Evolutionary conservation across 2,888 invertebrate species (phyloP).

Genomic region (Ormyrus rosae): DNA sequence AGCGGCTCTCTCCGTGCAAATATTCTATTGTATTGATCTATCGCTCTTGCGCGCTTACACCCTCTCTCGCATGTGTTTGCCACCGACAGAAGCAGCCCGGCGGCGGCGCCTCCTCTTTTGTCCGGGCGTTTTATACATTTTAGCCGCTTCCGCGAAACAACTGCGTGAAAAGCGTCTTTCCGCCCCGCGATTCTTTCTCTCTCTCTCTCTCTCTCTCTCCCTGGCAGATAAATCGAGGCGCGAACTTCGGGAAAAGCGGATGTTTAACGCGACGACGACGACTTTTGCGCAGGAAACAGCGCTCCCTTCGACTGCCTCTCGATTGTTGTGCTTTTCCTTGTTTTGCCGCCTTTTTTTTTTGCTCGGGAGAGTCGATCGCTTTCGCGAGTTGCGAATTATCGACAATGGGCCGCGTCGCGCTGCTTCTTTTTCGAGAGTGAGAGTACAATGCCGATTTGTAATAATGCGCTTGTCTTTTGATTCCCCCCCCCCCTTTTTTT

Average conservation of each 20-base stretch:
- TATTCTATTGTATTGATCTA: slow-evolving; percentile 49
- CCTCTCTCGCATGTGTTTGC: neutral
- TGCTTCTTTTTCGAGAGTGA: neutral
- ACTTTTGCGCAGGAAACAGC: too few relatives aligned
- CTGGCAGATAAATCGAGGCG: slow-evolving; percentile 28
- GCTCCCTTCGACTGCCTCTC: neutral
- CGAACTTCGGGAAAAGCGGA: slow-evolving; percentile 28
- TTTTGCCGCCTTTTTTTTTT: neutral
- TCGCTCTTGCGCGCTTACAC: neutral
- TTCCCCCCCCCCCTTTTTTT: too few relatives aligned
- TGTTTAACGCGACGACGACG: slow-evolving; percentile 18
- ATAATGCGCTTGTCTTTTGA: neutral
- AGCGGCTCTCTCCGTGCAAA: slow-evolving; percentile 26
- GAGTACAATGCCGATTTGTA: neutral
- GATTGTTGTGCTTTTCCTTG: slow-evolving; percentile 17
- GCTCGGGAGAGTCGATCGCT: slow-evolving; percentile 2
- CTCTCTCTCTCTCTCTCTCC: neutral
- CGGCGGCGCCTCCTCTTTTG: neutral
- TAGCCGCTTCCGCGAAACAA: slow-evolving; percentile 42
- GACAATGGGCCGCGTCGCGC: slow-evolving; percentile 13
- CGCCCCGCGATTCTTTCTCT: neutral
- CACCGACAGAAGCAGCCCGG: neutral
- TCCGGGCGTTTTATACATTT: slow-evolving; percentile 5
- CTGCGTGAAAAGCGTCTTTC: slow-evolving; percentile 27
- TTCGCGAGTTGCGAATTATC: slow-evolving; percentile 44